Evolutionary conservation across 2,113 vertebrate genomes (phyloP).

Genomic region (Herpailurus yagouaroundi): DNA sequence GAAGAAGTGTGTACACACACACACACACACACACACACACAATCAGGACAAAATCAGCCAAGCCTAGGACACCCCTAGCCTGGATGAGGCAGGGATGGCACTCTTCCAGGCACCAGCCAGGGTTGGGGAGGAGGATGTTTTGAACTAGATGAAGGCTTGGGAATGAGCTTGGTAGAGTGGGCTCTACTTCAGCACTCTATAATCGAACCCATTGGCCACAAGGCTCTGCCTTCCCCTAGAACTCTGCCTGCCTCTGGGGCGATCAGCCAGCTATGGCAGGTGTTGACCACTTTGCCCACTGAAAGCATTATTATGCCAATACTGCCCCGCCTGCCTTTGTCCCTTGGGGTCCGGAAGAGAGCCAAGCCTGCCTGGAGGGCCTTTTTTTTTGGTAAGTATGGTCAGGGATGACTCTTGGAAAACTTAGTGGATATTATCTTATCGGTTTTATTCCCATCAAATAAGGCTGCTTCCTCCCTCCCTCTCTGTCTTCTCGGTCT

Average conservation of each 20-base stretch:
- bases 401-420: background rate
- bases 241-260: background rate
- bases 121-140: background rate
- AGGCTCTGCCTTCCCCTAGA: background rate
- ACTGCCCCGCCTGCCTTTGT: background rate
- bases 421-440: background rate
- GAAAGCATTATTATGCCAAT: background rate
- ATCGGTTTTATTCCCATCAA: background rate
- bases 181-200: background rate
- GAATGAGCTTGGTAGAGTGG: background rate
- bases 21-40: too few relatives aligned
- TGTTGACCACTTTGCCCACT: background rate
- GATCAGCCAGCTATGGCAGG: background rate
- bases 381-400: background rate
- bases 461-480: slow-evolving; percentile 3
- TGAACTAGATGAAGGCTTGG: background rate
- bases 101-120: background rate
- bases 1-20: background rate
- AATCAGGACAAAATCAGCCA: background rate
- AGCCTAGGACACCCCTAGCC: too few relatives aligned
- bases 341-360: background rate
- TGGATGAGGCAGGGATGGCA: background rate
- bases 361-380: background rate
- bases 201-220: background rate
- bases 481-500: background rate